phyloP scores from a whole-genome alignment of 2,888 invertebrate genomes.

The Rambutsinella grinnellia region DNA sequence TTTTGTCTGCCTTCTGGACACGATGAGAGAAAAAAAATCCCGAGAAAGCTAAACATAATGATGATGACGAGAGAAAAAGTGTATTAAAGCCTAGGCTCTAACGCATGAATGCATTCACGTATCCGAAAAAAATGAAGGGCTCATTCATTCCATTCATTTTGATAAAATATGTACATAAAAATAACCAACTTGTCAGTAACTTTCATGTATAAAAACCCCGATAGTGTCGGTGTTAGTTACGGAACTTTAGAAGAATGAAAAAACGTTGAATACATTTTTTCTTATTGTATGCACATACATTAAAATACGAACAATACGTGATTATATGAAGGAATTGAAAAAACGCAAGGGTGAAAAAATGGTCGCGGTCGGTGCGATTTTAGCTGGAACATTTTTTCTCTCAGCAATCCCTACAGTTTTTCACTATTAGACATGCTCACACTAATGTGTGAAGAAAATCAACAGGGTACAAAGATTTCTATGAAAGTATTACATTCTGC shows the following conservation, averaged over 20 bases:
- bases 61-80: slow-evolving; percentile 17
- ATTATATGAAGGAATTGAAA: not conserved
- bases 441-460: not conserved
- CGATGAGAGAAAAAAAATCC: slow-evolving; percentile 5
- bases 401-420: not conserved
- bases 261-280: not conserved
- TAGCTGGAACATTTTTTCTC: not conserved
- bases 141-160: slow-evolving; percentile 8
- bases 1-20: not conserved
- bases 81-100: slow-evolving; percentile 14
- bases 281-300: not conserved
- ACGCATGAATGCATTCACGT: slow-evolving; percentile 44
- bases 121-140: slow-evolving; percentile 12
- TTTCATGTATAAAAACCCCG: slow-evolving; percentile 25
- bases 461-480: not conserved
- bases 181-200: slow-evolving; percentile 51
- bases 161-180: slow-evolving; percentile 45
- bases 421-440: not conserved
- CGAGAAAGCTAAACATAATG: slow-evolving; percentile 23
- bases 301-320: not conserved
- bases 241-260: slow-evolving; percentile 14
- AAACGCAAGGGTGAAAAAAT: not conserved
- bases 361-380: not conserved
- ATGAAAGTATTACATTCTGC: not conserved
- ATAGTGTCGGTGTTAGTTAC: slow-evolving; percentile 36